Base-by-base conservation (phyloP, 1,140 invertebrate genomes). In the Diabrotica undecimpunctata region DNA sequence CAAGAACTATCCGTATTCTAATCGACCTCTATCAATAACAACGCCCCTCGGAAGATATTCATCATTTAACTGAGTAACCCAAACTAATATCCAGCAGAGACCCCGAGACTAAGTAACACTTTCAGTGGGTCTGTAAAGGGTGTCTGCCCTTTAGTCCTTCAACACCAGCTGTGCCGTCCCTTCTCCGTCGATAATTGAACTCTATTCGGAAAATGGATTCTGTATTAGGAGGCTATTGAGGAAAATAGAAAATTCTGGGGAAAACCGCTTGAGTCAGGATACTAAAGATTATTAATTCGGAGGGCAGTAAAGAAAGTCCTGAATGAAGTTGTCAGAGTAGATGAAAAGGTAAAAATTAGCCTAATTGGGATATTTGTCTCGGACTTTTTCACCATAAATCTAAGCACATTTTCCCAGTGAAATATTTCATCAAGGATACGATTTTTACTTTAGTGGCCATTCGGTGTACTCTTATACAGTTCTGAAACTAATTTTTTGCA, bases 141-240 rank as follows among this genome's bases (percentile, higher is more conserved):
- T n/a, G 41, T 8, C 41, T 46, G 41, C 41, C 41, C 55, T 37
- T 25, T 38, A 25, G 55, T 36, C 25, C 12, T 57, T 57, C 55
- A 37, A 37, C 35, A 38, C 35, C 55, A 57, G 35, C 55, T 57
- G 55, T 10, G 58, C n/a, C 39, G 39, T 50, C 39, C 14, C n/a
- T n/a, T 46, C 41, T n/a, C 41, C 41, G n/a, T 10, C 58, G 38
- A 46, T 60, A 51, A 60, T 60, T 60, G 58, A 12, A 60, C 58
- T 13, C 58, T 60, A 50, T 60, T 60, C 41, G 58, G 41, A 13
- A 60, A 60, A 60, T 60, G 58, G 58, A 60, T 60, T 51, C 39
- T 36, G 41, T 60, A 60, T 60, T 60, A 50, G 58, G 41, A 60
- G 11, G 14, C 58, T 38, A 60, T 60, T 46, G 8, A 46, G 41